Percentiles rank a stretch among this genome's conserved stretches.
phyloP scores from a whole-genome alignment of 1,140 invertebrate genomes.

The Nixonia krombeini region DNA sequence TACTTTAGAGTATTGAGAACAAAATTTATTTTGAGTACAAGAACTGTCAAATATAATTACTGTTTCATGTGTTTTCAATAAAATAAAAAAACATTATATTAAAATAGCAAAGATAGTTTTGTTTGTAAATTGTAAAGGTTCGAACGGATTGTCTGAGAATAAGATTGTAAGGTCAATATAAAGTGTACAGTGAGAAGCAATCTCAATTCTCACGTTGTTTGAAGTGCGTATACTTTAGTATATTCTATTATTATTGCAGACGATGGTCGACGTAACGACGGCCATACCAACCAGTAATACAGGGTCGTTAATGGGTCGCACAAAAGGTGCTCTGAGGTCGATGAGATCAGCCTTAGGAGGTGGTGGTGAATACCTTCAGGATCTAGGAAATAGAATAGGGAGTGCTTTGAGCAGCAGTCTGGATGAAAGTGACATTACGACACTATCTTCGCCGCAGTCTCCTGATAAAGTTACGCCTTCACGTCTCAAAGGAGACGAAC shows the following conservation, averaged over 20 bases:
- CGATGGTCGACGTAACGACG: constrained; percentile 65
- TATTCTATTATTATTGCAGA: constrained; percentile 39
- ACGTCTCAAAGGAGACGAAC: constrained; percentile 21
- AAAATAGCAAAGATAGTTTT: too few relatives aligned
- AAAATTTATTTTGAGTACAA: too few relatives aligned
- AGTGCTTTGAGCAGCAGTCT: constrained; percentile 67
- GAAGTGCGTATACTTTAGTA: constrained; percentile 9
- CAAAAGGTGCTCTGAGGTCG: constrained; percentile 64
- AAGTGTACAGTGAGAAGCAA: constrained; percentile 1
- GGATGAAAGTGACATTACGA: constrained; percentile 64
- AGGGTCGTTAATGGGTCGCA: constrained; percentile 65
- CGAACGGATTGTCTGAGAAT: too few relatives aligned
- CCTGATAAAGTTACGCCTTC: constrained; percentile 21
- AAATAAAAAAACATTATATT: too few relatives aligned
- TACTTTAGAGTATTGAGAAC: too few relatives aligned
- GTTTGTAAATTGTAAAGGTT: too few relatives aligned
- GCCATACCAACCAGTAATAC: constrained; percentile 51
- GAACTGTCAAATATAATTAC: too few relatives aligned
- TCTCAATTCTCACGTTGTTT: constrained; percentile 2
- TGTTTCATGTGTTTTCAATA: too few relatives aligned
- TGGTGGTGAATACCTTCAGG: constrained; percentile 67
- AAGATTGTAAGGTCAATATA: too few relatives aligned
- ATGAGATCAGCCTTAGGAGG: constrained; percentile 65
- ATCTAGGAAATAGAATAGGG: constrained; percentile 65
- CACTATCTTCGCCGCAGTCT: constrained; percentile 53